These are phyloP conservation scores for Talpa occidentalis DNA, from an alignment of 2,113 vertebrate species.

Conservation along the genomic window DNA sequence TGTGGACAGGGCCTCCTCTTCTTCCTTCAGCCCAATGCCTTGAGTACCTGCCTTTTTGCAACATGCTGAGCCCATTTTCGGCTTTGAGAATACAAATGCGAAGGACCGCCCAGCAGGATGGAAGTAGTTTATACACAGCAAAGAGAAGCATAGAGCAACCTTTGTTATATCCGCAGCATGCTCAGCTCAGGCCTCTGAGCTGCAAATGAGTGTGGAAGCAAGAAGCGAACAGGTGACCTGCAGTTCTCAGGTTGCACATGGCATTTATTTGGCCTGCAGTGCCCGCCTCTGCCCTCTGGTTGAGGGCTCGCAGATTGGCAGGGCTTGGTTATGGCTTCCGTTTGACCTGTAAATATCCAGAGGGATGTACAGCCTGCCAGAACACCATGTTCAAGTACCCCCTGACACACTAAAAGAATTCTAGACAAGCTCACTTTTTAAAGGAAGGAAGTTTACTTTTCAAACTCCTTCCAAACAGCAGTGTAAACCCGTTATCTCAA, in stretches of 20 bases:
- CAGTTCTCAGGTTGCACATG: neutral
- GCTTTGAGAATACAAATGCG: neutral
- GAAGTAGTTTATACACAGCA: neutral
- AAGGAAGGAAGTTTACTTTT: neutral
- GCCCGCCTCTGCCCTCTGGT: neutral
- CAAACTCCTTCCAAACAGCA: too few relatives aligned
- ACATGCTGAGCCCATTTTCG: neutral
- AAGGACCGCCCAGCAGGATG: neutral
- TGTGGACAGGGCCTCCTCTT: neutral
- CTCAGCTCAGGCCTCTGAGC: neutral
- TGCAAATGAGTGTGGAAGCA: neutral
- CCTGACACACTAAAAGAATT: neutral
- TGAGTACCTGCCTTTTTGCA: neutral
- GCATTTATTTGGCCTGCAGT: slow-evolving; percentile 29
- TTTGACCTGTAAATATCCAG: slow-evolving; percentile 51
- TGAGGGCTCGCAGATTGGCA: slow-evolving; percentile 25
- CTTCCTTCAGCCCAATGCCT: neutral
- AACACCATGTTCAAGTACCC: neutral
- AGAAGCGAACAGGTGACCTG: neutral
- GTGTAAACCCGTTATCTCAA: too few relatives aligned
- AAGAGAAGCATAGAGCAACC: neutral
- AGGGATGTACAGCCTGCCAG: neutral
- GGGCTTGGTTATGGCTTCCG: neutral
- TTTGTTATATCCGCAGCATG: neutral
- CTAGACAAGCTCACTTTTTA: slow-evolving; percentile 4